These are phyloP conservation scores for Muscicapa striata DNA, from an alignment of 2,797 vertebrate species.

Conservation along the genomic window DNA sequence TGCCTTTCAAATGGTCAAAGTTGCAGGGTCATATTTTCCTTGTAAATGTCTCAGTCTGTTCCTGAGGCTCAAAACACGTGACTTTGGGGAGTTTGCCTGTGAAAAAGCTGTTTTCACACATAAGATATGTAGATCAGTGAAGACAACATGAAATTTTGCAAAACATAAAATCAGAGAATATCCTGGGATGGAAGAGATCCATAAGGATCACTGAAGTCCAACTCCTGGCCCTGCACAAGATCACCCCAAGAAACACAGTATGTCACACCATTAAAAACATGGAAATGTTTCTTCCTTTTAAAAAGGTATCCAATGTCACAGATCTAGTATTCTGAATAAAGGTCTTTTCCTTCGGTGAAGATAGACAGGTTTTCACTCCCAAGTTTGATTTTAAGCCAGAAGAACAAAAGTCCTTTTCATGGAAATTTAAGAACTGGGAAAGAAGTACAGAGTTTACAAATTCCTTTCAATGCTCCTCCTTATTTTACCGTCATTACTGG, in stretches of 20 bases:
- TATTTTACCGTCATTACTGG: slow-evolving; percentile 33
- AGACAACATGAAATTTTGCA: not conserved
- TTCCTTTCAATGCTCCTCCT: slow-evolving; percentile 18
- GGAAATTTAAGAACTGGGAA: slow-evolving; percentile 8
- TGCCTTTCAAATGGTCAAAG: not conserved
- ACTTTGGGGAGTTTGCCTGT: not conserved
- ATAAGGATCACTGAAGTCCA: not conserved
- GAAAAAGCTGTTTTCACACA: not conserved
- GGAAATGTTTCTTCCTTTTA: not conserved
- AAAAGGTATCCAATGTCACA: not conserved
- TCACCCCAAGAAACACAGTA: not conserved
- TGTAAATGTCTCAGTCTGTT: not conserved
- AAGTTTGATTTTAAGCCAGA: slow-evolving; percentile 19
- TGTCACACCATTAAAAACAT: not conserved
- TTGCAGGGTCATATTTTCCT: not conserved
- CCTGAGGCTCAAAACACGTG: not conserved
- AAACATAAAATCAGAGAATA: not conserved
- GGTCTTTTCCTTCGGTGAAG: slow-evolving; percentile 6
- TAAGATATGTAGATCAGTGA: not conserved
- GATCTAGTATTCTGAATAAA: not conserved
- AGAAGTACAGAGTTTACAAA: slow-evolving; percentile 42
- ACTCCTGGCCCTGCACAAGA: not conserved
- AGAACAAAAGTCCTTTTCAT: slow-evolving; percentile 47
- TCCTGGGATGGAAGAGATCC: not conserved
- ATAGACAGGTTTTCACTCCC: not conserved